These are phyloP conservation scores for Agrenia bidenticulata DNA, from an alignment of 2,888 invertebrate genomes.

Conservation along the genomic window DNA sequence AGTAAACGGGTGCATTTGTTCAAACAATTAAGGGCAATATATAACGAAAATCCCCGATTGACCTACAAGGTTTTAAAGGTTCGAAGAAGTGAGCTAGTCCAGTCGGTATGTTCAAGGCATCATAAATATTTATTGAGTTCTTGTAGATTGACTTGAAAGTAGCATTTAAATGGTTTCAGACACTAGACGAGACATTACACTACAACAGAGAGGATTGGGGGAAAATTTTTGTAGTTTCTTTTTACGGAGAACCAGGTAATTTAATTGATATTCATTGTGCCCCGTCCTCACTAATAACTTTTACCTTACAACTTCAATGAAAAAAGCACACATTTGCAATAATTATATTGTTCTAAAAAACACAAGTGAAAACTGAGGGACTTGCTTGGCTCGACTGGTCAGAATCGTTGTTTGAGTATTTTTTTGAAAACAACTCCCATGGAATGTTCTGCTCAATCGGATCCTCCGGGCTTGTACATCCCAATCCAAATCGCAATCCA, in stretches of 20 bases:
- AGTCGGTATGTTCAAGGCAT: background rate
- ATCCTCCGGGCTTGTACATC: constrained; percentile 82
- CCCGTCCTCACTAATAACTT: no score
- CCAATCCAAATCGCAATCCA: constrained; percentile 67
- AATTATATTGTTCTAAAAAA: background rate
- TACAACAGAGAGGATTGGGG: constrained; percentile 25
- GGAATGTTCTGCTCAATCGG: constrained; percentile 66
- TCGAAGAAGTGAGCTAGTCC: background rate
- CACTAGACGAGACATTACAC: constrained; percentile 18
- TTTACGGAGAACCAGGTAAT: constrained; percentile 30
- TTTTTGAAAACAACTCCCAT: constrained; percentile 75
- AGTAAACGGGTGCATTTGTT: no score
- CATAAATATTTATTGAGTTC: no score
- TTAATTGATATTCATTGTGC: no score
- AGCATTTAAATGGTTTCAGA: constrained; percentile 6
- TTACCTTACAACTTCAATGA: no score
- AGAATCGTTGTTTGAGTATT: constrained; percentile 79
- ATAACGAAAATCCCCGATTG: no score
- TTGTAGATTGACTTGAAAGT: no score
- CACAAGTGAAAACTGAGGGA: constrained; percentile 60
- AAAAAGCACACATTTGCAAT: background rate
- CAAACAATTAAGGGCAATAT: no score
- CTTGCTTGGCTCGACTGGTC: constrained; percentile 93
- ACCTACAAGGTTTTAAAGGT: background rate
- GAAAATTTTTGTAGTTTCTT: constrained; percentile 31